Percentiles rank a stretch among this genome's conserved stretches.
Evolutionary conservation across 2,797 vertebrate genomes (phyloP).

Genomic region (Propithecus deckenii): DNA sequence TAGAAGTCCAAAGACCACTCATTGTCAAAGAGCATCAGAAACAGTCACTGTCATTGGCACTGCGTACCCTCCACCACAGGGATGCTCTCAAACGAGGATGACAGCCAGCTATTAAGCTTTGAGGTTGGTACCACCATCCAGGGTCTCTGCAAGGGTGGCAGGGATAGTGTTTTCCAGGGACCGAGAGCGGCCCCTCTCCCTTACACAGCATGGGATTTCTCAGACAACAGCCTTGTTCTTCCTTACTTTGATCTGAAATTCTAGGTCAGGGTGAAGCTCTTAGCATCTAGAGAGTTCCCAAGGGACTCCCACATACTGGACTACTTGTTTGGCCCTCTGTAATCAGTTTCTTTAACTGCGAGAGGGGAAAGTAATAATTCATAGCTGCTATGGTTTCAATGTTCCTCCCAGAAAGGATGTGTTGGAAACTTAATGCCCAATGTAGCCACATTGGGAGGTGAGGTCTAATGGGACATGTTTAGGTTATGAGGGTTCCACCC

Average conservation of each 20-base stretch:
- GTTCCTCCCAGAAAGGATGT: background rate
- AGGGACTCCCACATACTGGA: background rate
- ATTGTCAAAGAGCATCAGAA: background rate
- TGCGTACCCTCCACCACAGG: accelerated
- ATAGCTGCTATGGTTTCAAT: background rate
- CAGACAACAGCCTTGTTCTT: background rate
- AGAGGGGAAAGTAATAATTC: background rate
- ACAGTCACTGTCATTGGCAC: background rate
- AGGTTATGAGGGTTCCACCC: background rate
- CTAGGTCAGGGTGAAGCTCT: background rate
- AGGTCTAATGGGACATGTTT: background rate
- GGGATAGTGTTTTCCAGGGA: background rate
- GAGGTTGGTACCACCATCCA: background rate
- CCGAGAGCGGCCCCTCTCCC: background rate
- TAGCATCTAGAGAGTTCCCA: background rate
- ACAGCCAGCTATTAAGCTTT: background rate
- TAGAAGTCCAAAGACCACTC: background rate
- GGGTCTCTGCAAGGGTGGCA: background rate
- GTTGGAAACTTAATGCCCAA: background rate
- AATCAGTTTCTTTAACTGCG: background rate
- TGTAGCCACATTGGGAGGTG: background rate
- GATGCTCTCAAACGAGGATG: background rate
- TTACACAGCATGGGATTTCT: background rate
- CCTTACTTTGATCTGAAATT: background rate
- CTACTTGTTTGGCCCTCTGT: background rate